Evolutionary conservation across 2,888 invertebrate species (phyloP), one percentile per base, ranked within the genome.

Genomic region (Melinopterus prodromus): DNA sequence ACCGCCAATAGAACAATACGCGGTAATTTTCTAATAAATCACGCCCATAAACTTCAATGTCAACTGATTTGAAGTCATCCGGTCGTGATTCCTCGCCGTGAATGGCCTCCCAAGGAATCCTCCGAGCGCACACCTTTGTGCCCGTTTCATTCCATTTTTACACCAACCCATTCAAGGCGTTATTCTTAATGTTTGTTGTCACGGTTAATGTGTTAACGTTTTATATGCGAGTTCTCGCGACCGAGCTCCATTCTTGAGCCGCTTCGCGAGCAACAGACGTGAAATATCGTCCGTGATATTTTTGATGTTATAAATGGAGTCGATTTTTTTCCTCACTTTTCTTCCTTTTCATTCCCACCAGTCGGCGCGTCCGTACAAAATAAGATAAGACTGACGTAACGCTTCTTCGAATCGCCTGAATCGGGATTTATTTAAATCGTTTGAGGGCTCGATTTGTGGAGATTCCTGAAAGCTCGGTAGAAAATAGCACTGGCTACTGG

Each of bases 121-220:
- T 53, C 53, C 53, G 53, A 7, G 53, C 53, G 53, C 53, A 53
- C 53, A 53, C 53, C 53, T 53, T 53, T 53, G 53, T 53, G 53
- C 5, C 53, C 53, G 1, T 53, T 53, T 53, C 5, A 53, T 53
- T 53, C 53, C 53, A 53, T 53, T 53, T 53, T 53, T 53, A 53
- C 53, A 53, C 53, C 53, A 53, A 6, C 53, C 53, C 53, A 53
- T 53, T 53, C 53, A 53, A 7, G 9, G 53, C 53, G 53, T 53
- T 53, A 53, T 78, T 80, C 80, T 78, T 80, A 80, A 80, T 78
- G 77, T 78, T 76, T 78, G 80, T 78, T 80, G 80, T 80, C 80
- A 80, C 78, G 76, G 78, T 80, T 80, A 80, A 80, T 76, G 80
- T 76, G 71, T 76, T 77, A 78, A 78, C 78, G 78, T 78, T 80